Base-by-base conservation (phyloP, 2,888 invertebrate species). In the Amiota mariae region DNA sequence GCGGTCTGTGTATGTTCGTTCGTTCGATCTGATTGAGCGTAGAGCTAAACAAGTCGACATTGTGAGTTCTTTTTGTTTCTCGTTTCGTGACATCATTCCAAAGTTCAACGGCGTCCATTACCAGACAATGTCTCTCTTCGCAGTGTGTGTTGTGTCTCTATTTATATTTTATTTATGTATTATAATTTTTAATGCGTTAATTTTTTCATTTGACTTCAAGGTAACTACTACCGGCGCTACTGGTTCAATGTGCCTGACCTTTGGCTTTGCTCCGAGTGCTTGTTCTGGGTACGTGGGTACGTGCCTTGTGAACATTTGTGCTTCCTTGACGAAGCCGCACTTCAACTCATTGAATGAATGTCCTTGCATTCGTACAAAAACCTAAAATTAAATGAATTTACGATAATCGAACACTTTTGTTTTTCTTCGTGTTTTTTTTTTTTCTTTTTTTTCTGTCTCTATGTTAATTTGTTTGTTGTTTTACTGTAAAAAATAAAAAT, bases 81-180 rank as follows among this genome's bases (percentile, higher is more conserved):
- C 36, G 36, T 6, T 6, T 36, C 20, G 73, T 78, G 79, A 80
- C 78, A 77, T 78, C 76, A 77, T 77, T 79, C 77, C 78, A 79
- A 80, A 80, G 79, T 79, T 75, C 81, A 79, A 24, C 24, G 56
- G 24, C 59, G 20, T 36, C 36, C 36, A 36, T 36, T 36, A 36
- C 36, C 36, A 36, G 36, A 36, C 36, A 36, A 36, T 36, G 36
- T 36, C 36, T 36, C 36, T 36, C 36, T 36, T 36, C 36, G 2
- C 36, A 6, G 6, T 36, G 4, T 36, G 36, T 36, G 6, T 36
- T 36, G 3, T 36, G 36, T 36, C 2, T 36, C 6, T 36, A 36
- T 36, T 2, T 6, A 36, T 36, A 4, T 36, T 6, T 36, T 4
- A 4, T 36, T 36, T 24, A 24, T 24, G 2, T 36, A 36, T 2